Conservation (phyloP, 2,888 invertebrate genomes). For the Noctua janthina region DNA sequence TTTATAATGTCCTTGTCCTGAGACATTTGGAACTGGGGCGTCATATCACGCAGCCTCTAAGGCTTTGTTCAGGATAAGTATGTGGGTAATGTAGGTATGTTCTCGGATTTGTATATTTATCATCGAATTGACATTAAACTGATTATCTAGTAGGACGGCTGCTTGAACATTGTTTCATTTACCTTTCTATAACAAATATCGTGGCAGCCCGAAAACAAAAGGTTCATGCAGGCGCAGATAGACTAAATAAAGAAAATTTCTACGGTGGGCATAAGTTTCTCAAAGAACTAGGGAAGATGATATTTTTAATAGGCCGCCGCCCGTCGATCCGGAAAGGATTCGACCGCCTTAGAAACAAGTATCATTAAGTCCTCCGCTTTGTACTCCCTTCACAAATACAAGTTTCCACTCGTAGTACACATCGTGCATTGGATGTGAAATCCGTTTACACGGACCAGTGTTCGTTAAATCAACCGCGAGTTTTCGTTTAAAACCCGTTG, state of each 20-base stretch:
- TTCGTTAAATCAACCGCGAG: constrained; percentile 33
- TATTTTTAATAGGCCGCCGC: constrained; percentile 19
- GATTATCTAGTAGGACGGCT: neutral
- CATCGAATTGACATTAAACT: constrained; percentile 3
- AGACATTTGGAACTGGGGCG: constrained; percentile 1
- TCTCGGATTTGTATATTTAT: constrained; percentile 2
- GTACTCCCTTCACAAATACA: constrained; percentile 14
- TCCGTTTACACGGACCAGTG: neutral
- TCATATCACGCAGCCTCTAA: constrained; percentile 2
- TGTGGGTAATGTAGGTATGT: neutral
- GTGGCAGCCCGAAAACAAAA: constrained; percentile 23
- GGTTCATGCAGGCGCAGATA: constrained; percentile 8
- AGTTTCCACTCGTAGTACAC: neutral
- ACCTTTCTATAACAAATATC: constrained; percentile 29
- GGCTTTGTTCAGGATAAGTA: neutral
- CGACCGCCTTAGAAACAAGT: constrained; percentile 7
- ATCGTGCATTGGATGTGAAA: neutral
- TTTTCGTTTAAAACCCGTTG: constrained; percentile 22
- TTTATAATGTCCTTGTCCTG: constrained; percentile 47
- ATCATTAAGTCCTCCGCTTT: constrained; percentile 9
- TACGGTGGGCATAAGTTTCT: constrained; percentile 10
- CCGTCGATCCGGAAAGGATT: constrained; percentile 5
- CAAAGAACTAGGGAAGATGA: constrained; percentile 30
- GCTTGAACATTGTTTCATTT: constrained; percentile 36
- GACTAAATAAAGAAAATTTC: constrained; percentile 10